Evolutionary conservation across 1,140 invertebrate genomes (phyloP), one percentile per base, ranked within the genome.

Genomic region (Probaryconus sp.): DNA sequence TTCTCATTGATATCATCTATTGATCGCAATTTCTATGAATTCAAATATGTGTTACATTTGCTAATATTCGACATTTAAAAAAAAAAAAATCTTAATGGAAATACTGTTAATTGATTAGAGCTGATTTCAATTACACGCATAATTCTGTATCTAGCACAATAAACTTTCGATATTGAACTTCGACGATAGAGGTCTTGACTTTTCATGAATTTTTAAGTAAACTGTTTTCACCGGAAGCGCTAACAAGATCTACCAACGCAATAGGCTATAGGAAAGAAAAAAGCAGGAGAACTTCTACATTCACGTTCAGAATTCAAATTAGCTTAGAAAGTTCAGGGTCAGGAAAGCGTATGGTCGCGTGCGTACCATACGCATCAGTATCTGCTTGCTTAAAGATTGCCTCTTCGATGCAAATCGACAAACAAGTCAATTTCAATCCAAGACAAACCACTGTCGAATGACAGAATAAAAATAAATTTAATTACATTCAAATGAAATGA

Each of bases 291-390:
- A 64, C 67, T 67, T 60, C 65, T 73, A 61, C 55, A 67, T 63
- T 63, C 67, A 65, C 70, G 45, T 72, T 69, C 72, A 58, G 78
- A 82, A 82, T 82, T 81, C 80, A 78, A 82, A 82, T 81, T 78
- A 78, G 79, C 74, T 77, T 82, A 81, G 78, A 82, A 81, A 82
- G 80, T 81, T 82, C 80, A 81, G 78, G 80, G 79, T 81, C 79
- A 80, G 55, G 69, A 71, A 76, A 76, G 61, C 58, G 40, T 76
- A 70, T 63, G 67, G 68, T 76, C 38, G 60, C 71, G 70, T 77
- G 72, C 72, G 77, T 77, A 69, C n/a, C n/a, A n/a, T 28, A 28
- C 56, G 56, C 48, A 73, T 73, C 64, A 24, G 50, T 70, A n/a
- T n/a, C n/a, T n/a, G n/a, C n/a, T n/a, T n/a, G n/a, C n/a, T n/a